phyloP scores from a whole-genome alignment of 2,888 invertebrate genomes.

The Elegia similella region DNA sequence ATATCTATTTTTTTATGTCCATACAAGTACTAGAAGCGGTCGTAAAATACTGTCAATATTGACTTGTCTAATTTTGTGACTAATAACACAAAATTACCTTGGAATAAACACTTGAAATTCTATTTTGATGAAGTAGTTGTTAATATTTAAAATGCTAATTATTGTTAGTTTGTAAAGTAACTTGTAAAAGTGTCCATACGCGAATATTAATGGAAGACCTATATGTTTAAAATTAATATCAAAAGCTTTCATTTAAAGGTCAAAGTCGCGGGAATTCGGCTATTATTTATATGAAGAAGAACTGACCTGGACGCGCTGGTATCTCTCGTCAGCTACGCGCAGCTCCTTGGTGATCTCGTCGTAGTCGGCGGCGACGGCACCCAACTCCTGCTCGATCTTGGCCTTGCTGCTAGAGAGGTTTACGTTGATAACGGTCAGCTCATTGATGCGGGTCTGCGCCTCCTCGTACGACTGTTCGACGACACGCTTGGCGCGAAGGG shows the following conservation, averaged over 20 bases:
- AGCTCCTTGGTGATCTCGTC: slow-evolving; percentile 98
- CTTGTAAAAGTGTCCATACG: no score
- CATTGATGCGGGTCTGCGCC: slow-evolving; percentile 94
- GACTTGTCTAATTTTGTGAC: background rate
- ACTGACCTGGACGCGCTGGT: slow-evolving; percentile 91
- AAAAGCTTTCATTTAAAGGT: no score
- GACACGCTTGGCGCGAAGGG: slow-evolving; percentile 94
- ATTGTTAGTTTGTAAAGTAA: no score
- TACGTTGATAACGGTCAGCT: slow-evolving; percentile 96
- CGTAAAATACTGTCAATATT: background rate
- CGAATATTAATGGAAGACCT: no score
- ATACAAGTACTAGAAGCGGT: background rate
- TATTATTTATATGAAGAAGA: no score
- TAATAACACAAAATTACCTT: background rate
- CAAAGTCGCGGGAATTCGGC: no score
- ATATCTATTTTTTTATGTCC: slow-evolving; percentile 3
- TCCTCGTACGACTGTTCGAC: slow-evolving; percentile 96
- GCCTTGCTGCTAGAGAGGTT: slow-evolving; percentile 96
- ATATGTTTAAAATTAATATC: no score
- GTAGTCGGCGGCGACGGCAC: slow-evolving; percentile 95
- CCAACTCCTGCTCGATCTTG: slow-evolving; percentile 96
- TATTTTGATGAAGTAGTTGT: background rate
- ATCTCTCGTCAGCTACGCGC: slow-evolving; percentile 95
- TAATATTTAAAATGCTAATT: background rate
- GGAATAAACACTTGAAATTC: background rate